Conservation (phyloP, 2,888 invertebrate species). For the Chrysolina haemoptera region DNA sequence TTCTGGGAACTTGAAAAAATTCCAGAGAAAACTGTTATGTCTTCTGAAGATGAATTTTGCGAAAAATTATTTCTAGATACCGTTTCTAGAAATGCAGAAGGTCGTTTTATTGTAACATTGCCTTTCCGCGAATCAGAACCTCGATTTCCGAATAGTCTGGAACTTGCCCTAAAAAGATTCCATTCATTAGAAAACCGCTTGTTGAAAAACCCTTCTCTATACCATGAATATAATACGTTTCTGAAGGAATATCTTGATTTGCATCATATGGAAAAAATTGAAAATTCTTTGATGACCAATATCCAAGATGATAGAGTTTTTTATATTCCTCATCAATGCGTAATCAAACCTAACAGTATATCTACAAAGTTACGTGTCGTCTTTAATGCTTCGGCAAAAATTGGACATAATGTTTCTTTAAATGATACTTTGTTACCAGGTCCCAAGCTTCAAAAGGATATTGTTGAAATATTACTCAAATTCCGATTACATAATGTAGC, state of each 20-base stretch:
- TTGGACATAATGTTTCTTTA: not conserved
- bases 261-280: not conserved
- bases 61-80: not conserved
- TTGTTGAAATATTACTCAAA: not conserved
- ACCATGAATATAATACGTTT: not conserved
- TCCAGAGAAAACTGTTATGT: not conserved
- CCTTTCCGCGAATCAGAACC: not conserved
- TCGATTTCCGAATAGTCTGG: not conserved
- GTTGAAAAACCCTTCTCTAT: not conserved
- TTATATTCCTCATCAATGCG: conserved; percentile 11
- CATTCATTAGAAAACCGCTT: not conserved
- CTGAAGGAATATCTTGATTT: not conserved
- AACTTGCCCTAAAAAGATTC: not conserved
- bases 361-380: conserved; percentile 12
- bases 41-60: not conserved
- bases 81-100: conserved; percentile 4
- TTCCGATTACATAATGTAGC: conserved; percentile 13
- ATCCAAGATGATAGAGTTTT: not conserved
- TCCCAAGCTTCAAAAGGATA: conserved; percentile 14
- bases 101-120: not conserved
- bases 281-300: not conserved
- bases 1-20: not conserved
- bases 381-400: conserved; percentile 22
- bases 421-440: conserved; percentile 12
- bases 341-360: not conserved